These are phyloP conservation scores for Danio tinwini DNA, from an alignment of 2,797 vertebrate species.

Conservation along the genomic window DNA sequence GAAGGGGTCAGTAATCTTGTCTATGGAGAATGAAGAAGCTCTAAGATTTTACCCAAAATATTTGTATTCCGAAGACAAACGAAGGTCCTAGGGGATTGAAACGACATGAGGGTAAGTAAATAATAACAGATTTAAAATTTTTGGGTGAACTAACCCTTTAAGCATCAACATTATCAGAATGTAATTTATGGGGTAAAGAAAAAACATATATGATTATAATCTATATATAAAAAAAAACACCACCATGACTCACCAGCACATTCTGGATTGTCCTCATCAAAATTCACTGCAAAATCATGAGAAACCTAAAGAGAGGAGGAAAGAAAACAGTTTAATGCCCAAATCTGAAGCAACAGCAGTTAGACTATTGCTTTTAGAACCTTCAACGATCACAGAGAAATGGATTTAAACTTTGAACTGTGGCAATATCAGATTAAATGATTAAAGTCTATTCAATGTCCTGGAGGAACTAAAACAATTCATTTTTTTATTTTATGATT, in stretches of 20 bases:
- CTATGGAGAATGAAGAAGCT: no score
- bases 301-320: conserved; percentile 83
- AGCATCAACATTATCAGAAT: no score
- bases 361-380: background rate
- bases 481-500: conserved; percentile 7
- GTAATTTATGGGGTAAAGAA: no score
- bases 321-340: background rate
- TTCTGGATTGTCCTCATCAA: conserved; percentile 98
- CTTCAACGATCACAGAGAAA: background rate
- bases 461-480: conserved; percentile 17
- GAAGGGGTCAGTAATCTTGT: no score
- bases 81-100: no score
- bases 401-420: background rate
- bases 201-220: no score
- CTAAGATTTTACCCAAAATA: no score
- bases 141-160: no score
- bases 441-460: background rate
- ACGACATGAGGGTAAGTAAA: no score
- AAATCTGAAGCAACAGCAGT: background rate
- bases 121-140: no score
- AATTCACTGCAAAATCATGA: conserved; percentile 99
- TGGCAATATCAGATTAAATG: background rate
- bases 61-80: no score
- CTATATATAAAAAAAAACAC: no score
- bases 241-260: conserved; percentile 89